Percentiles rank a stretch among this genome's conserved stretches.
These are phyloP conservation scores for Caracal caracal DNA, from an alignment of 2,113 vertebrate species.

Conservation along the genomic window DNA sequence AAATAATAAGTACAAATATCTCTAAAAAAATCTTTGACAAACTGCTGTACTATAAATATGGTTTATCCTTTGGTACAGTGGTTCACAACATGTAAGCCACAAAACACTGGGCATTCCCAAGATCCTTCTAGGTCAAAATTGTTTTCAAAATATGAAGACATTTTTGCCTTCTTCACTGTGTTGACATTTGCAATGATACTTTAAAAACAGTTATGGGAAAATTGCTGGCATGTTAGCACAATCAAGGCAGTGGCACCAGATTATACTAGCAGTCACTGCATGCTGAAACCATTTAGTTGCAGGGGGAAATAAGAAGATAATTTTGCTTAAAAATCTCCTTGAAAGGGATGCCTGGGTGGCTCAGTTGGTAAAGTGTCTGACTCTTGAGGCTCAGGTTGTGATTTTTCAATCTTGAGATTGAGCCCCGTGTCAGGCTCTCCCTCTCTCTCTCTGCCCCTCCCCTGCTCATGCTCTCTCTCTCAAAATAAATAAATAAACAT, in stretches of 20 bases:
- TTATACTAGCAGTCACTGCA: background rate
- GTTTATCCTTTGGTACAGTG: background rate
- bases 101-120: background rate
- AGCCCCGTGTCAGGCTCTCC: too few species aligned
- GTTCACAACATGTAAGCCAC: background rate
- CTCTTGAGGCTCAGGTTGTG: too few species aligned
- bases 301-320: background rate
- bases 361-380: too few species aligned
- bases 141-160: background rate
- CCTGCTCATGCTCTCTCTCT: too few species aligned
- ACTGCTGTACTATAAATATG: background rate
- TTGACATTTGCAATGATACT: background rate
- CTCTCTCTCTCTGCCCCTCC: too few species aligned
- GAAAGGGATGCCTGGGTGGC: background rate
- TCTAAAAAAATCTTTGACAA: constrained; percentile 17
- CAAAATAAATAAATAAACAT: too few species aligned
- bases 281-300: background rate
- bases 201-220: background rate
- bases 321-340: background rate
- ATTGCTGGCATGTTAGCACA: background rate
- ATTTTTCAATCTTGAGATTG: too few species aligned
- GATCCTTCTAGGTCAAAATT: background rate
- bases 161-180: background rate
- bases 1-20: constrained; percentile 2
- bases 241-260: background rate